Evolutionary conservation across 92 coral and sea anemone genomes (phyloP), one percentile per base, ranked within the genome.

Genomic region (Virgularia gustaviana): DNA sequence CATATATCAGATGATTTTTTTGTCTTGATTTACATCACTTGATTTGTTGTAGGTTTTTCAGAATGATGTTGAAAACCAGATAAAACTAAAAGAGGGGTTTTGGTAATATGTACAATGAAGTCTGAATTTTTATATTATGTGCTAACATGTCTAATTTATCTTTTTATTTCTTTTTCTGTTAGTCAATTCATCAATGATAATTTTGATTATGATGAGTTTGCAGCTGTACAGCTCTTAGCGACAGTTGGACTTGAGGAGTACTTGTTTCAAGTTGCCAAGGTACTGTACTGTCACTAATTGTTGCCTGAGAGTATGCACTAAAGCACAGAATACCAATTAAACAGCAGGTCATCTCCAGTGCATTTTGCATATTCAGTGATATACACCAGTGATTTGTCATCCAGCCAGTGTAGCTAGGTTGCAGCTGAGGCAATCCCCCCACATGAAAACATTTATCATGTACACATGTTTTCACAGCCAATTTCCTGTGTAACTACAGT

Each of bases 131-230:
- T n/a, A n/a, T n/a, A n/a, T n/a, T n/a, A n/a, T n/a, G n/a, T n/a
- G n/a, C n/a, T n/a, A n/a, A n/a, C n/a, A n/a, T n/a, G n/a, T n/a
- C n/a, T n/a, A n/a, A n/a, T n/a, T n/a, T n/a, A n/a, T n/a, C n/a
- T n/a, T 34, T 52, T 28, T 74, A 22, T 22, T 47, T 24, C 68
- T 16, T 42, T 15, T 19, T 67, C 36, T 63, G 66, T 16, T 78
- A 92, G 98, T 79, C 98, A 92, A 64, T 92, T 92, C 64, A 81
- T 92, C 28, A 92, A 92, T 68, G 98, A 92, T 66, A 92, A 92
- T 59, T 92, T 92, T 74, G 98, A 92, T 71, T 92, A 92, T 62
- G 98, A 92, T 38, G 96, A 92, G 58, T 59, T 68, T 7, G 51
- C 83, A 77, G 98, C 98, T 0, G 74, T 92, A 56, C 90, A 92